Conservation (phyloP, 2,113 vertebrate genomes). For the Anser cygnoides region DNA sequence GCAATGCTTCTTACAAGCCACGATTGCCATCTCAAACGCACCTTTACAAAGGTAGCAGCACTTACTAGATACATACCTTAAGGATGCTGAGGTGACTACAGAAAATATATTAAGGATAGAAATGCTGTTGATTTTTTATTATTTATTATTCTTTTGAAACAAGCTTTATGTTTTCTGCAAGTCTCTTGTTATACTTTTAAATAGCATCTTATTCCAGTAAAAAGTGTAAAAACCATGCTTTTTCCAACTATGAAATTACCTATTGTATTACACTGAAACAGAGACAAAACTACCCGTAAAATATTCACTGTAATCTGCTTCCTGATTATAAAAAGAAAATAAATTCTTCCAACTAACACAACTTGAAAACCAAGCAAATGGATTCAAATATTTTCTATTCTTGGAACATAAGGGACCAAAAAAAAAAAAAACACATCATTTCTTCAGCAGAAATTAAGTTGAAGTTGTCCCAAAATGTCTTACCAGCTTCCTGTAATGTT, state of each 20-base stretch:
- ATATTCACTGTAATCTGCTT: background rate
- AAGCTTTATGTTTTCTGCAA: background rate
- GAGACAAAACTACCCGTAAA: background rate
- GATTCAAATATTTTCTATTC: background rate
- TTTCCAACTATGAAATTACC: background rate
- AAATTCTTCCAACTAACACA: background rate
- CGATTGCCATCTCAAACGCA: background rate
- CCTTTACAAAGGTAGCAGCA: background rate
- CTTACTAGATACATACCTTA: background rate
- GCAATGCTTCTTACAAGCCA: background rate
- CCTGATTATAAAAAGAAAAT: background rate
- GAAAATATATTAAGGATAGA: background rate
- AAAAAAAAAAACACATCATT: background rate
- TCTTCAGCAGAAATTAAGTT: conserved; percentile 12
- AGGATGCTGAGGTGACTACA: background rate
- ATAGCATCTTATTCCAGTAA: background rate
- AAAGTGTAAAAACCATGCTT: background rate
- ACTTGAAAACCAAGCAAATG: background rate
- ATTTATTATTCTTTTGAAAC: background rate
- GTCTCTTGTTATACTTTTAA: background rate
- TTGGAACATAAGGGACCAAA: background rate
- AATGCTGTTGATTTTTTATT: background rate
- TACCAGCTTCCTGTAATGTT: background rate
- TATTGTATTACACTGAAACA: background rate
- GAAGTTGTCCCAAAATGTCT: background rate